Base-by-base conservation (phyloP, 2,888 invertebrate genomes). In the Gastracanthus pulcherrimus region DNA sequence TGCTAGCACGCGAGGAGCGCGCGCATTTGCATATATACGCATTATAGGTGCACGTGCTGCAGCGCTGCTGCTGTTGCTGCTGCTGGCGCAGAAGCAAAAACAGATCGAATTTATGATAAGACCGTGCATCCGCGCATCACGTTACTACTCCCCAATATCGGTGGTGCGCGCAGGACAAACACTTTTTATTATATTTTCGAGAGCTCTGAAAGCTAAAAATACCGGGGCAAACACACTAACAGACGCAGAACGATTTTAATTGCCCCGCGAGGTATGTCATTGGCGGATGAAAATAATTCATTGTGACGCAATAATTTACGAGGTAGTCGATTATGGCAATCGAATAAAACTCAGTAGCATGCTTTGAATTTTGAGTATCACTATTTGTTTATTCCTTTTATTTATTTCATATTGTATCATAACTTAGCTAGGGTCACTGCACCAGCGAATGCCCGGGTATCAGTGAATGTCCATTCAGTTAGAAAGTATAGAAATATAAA, bases 51-150 rank as follows among this genome's bases (percentile, higher is more conserved):
- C 74, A 74, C 64, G 45, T 64, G 64, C 13, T 34, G 41, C 48
- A 16, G 29, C 23, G 16, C 38, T 23, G 26, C 34, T n/a, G 16
- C 34, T n/a, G n/a, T n/a, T n/a, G 19, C 34, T n/a, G 34, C n/a
- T 19, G 62, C n/a, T 11, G 51, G 64, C 23, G 36, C 75, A 51
- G 23, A 38, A 60, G 36, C 48, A 70, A 77, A 67, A 77, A 48
- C 48, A 66, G 58, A 77, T 77, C 69, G 70, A 77, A 77, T 77
- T 77, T 77, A 70, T 70, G 66, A 76, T 76, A 76, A 76, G 55
- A 64, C 31, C 66, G 29, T 29, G 26, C 5, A 45, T 58, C 34
- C 45, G 19, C 11, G 26, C 62, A 26, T 48, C 16, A 34, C 31
- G 31, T 9, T 3, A 16, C 60, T 13, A 9, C 31, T 13, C 60